Percentiles rank a stretch among this genome's conserved stretches.
Conservation (phyloP, 1,140 invertebrate species). For the Drosophila orena region DNA sequence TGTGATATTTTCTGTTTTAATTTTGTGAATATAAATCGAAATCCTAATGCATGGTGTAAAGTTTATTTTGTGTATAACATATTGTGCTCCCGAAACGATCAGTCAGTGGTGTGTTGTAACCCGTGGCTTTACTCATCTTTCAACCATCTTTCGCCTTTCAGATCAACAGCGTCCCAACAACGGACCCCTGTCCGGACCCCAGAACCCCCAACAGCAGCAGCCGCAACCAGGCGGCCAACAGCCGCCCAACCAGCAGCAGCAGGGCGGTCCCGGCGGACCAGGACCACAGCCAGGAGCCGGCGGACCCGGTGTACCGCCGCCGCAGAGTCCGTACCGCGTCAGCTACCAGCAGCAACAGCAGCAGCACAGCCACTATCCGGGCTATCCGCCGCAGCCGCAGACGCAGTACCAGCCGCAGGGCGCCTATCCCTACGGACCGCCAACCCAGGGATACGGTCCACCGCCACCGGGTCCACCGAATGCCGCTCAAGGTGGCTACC, state of each 20-base stretch:
- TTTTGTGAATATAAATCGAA: not conserved
- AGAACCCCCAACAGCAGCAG: slow-evolving; percentile 42
- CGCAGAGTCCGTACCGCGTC: slow-evolving; percentile 85
- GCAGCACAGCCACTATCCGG: slow-evolving; percentile 85
- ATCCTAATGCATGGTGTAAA: not conserved
- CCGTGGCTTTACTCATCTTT: not conserved
- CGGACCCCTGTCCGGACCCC: slow-evolving; percentile 49
- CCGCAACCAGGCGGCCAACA: slow-evolving; percentile 49
- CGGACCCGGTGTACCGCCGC: slow-evolving; percentile 70
- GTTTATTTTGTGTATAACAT: too few species aligned
- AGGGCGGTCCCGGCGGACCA: slow-evolving; percentile 41
- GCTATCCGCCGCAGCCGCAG: slow-evolving; percentile 85
- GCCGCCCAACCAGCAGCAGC: slow-evolving; percentile 81
- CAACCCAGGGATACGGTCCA: slow-evolving; percentile 75
- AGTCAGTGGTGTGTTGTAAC: too few species aligned
- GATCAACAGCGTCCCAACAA: slow-evolving; percentile 77
- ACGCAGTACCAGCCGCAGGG: slow-evolving; percentile 85
- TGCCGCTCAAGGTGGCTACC: slow-evolving; percentile 84
- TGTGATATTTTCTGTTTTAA: not conserved
- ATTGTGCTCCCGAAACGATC: too few species aligned
- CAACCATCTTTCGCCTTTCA: slow-evolving; percentile 9
- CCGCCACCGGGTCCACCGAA: slow-evolving; percentile 69
- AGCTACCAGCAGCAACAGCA: slow-evolving; percentile 85
- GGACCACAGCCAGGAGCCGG: slow-evolving; percentile 73
- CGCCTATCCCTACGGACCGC: slow-evolving; percentile 85